Evolutionary conservation across 2,113 vertebrate species (phyloP), one percentile per base, ranked within the genome.

Genomic region (Hyaena hyaena): DNA sequence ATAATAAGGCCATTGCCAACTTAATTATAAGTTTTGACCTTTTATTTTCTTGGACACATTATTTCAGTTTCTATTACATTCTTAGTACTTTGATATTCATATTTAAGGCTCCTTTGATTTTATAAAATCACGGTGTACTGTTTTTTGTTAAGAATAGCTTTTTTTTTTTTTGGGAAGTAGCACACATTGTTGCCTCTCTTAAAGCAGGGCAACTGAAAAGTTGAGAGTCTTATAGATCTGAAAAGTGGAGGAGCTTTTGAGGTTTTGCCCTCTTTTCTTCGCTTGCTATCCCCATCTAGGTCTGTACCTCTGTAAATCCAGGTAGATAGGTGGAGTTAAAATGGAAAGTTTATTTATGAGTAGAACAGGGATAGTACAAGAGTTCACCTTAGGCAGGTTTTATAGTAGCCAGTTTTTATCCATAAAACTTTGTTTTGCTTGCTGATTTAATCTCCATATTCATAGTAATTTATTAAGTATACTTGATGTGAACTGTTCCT

Each of bases 11-110:
- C 81, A 24, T 66, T 96, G 39, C n/a, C 24, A 76, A 45, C 39
- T 76, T 79, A 45, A 87, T 69, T 68, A 45, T 87, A 81, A 68
- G 3, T 80, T 97, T 94, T 95, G 55, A 66, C 6, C 65, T 92
- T 97, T 93, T 82, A 93, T 81, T 94, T 90, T 21, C 28, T 92
- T 88, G n/a, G 33, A 24, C 50, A 93, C 33, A 63, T 28, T 89
- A 45, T 96, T 96, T 79, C 16, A 88, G 21, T 95, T 94, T 96
- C 96, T 50, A 74, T 79, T 94, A 68, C 81, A 43, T 79, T 96
- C 68, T 94, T 80, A 65, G 35, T 85, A 85, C 61, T 81, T 69
- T 88, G 50, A 77, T 96, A 71, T 3, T 33, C 5, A 96, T 15
- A 77, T 85, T 94, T 93, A 94, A 95, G 88, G 23, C 12, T 26